Evolutionary conservation across 2,888 invertebrate species (phyloP), one percentile per base, ranked within the genome.

Genomic region (Ichneumon xanthorius): DNA sequence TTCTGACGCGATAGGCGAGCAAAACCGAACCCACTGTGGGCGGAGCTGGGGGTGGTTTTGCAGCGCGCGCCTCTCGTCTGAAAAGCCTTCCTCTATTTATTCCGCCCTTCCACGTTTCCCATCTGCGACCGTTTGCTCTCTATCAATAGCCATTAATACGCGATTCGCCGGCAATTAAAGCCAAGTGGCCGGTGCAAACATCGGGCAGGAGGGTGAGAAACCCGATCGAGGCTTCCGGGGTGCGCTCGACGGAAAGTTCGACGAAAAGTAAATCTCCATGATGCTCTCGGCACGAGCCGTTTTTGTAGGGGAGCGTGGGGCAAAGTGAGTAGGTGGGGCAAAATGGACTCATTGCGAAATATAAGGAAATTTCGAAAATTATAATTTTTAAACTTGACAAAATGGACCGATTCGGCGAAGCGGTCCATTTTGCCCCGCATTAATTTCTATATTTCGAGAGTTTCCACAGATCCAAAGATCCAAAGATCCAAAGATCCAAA

Each of bases 91-190:
- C 45, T 7, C 70, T 14, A 78, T 78, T 58, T 61, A 78, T 61
- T 70, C 48, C 61, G 30, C 45, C 58, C 78, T 58, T 78, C 30
- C 48, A n/a, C 67, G 45, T 45, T 78, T 58, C 30, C 30, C 61
- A 70, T 61, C 63, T 65, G 19, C 61, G 63, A 45, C 16, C 48
- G n/a, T 45, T 68, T 22, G 30, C 33, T 63, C 50, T 75, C 78
- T 33, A 65, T 82, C 78, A 33, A 37, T 71, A 53, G 77, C 72
- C 77, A 82, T 83, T 85, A 92, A 89, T 88, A 86, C 87, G 88
- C 91, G 92, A 92, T 92, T 92, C 91, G 92, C 88, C 89, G 90
- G 90, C 92, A 93, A 93, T 93, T 93, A 93, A 91, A 90, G 89
- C 91, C 89, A 92, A 93, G 93, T 93, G 92, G 91, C 90, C 89